Conservation (phyloP, 2,797 vertebrate species). For the Ptychobarbus kaznakovi region DNA sequence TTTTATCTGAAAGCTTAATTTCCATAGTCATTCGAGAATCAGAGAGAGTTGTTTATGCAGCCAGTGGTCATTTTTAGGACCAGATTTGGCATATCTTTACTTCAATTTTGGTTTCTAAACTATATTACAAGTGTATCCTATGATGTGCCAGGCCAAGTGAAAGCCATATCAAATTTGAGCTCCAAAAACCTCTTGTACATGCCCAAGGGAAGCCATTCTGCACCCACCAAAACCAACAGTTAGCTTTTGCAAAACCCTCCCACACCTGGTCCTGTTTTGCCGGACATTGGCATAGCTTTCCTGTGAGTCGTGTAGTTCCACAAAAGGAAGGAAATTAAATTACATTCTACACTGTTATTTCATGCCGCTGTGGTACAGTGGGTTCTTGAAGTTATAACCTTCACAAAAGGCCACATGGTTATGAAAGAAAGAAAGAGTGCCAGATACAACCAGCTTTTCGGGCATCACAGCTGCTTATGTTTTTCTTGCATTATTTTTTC, state of each 20-base stretch:
- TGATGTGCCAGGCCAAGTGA: not conserved
- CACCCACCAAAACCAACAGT: slow-evolving; percentile 31
- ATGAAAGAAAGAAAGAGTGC: slow-evolving; percentile 45
- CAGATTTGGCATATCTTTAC: not conserved
- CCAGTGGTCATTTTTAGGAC: not conserved
- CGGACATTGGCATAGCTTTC: slow-evolving; percentile 37
- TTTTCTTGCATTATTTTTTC: slow-evolving; percentile 58
- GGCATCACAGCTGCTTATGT: slow-evolving; percentile 48
- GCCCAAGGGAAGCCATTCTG: slow-evolving; percentile 17
- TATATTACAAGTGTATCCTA: not conserved
- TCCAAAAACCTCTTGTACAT: slow-evolving; percentile 9
- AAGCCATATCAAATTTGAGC: not conserved
- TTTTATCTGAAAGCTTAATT: not conserved
- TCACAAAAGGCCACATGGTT: slow-evolving; percentile 48
- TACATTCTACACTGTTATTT: slow-evolving; percentile 51
- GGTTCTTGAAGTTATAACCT: slow-evolving; percentile 46
- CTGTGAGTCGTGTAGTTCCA: slow-evolving; percentile 29
- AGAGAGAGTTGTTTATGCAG: not conserved
- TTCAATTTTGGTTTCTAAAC: not conserved
- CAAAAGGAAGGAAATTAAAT: slow-evolving; percentile 53
- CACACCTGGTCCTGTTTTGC: slow-evolving; percentile 42
- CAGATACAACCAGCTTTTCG: slow-evolving; percentile 28
- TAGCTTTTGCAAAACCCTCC: slow-evolving; percentile 16
- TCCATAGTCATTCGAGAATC: not conserved
- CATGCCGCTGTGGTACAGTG: slow-evolving; percentile 37